Percentiles rank a stretch among this genome's conserved stretches.
phyloP scores from a whole-genome alignment of 2,888 invertebrate species.

The Allophyes oxyacanthae region DNA sequence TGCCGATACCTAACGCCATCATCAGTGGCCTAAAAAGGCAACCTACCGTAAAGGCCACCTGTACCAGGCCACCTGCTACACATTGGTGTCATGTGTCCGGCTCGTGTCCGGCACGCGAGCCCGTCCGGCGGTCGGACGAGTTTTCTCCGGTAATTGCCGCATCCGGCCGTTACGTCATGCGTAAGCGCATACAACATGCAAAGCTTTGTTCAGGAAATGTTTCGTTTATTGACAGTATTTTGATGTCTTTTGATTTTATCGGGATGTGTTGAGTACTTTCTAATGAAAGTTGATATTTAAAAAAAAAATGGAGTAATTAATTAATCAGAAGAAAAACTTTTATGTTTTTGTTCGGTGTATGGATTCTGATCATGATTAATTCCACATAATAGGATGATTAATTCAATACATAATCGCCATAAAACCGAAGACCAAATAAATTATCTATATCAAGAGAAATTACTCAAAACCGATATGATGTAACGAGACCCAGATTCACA shows the following conservation, averaged over 20 bases:
- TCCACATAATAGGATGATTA: conserved; percentile 8
- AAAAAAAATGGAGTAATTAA: not conserved
- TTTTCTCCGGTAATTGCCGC: conserved; percentile 65
- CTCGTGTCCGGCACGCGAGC: conserved; percentile 42
- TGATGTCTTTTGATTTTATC: conserved; percentile 10
- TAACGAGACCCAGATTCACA: conserved; percentile 59
- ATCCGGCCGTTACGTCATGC: conserved; percentile 46
- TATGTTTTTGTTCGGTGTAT: not conserved
- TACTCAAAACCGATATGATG: conserved; percentile 56
- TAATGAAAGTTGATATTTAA: not conserved
- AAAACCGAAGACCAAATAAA: conserved; percentile 32
- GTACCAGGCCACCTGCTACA: conserved; percentile 29
- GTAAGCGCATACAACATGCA: conserved; percentile 24
- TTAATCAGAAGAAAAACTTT: too few species aligned
- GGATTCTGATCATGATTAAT: conserved; percentile 1
- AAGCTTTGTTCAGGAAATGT: conserved; percentile 49
- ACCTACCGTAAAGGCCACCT: conserved; percentile 19
- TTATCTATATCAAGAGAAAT: conserved; percentile 50
- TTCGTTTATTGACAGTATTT: conserved; percentile 10
- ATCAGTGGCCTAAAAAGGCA: conserved; percentile 27
- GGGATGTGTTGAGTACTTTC: conserved; percentile 5
- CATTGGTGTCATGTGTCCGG: conserved; percentile 35
- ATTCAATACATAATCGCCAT: conserved; percentile 22
- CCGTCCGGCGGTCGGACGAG: conserved; percentile 36
- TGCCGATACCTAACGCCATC: conserved; percentile 14